Percentiles rank a stretch among this genome's conserved stretches.
phyloP scores from a whole-genome alignment of 2,888 invertebrate genomes.

The Hemithea aestivaria region DNA sequence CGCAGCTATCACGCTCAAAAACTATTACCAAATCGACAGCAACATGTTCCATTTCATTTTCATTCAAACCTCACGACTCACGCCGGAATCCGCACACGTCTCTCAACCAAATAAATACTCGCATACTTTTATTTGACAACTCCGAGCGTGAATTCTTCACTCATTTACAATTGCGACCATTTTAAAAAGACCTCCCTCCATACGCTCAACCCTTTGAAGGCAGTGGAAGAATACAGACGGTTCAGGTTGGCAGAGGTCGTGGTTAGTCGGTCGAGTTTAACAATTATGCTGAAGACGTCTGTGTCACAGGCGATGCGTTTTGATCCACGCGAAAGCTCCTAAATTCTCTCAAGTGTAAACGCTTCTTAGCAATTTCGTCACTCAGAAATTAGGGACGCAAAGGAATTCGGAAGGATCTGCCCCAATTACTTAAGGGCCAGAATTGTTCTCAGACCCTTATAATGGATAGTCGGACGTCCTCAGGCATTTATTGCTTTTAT shows the following conservation, averaged over 20 bases:
- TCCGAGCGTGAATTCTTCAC: slow-evolving; percentile 17
- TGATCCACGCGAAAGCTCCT: slow-evolving; percentile 7
- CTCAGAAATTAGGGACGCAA: slow-evolving; percentile 24
- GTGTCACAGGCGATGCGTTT: slow-evolving; percentile 7
- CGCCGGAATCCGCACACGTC: no score
- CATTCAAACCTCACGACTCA: no score
- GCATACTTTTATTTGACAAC: no score
- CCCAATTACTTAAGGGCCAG: slow-evolving; percentile 27
- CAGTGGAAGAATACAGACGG: background rate
- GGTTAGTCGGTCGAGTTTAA: slow-evolving; percentile 3
- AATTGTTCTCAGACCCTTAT: slow-evolving; percentile 24
- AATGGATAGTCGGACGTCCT: slow-evolving; percentile 22
- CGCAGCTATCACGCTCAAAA: no score
- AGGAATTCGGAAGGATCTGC: slow-evolving; percentile 23
- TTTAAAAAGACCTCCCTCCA: slow-evolving; percentile 8
- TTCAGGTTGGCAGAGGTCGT: slow-evolving; percentile 1
- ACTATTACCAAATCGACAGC: no score
- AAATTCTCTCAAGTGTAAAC: slow-evolving; percentile 12
- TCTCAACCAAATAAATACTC: no score
- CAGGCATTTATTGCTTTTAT: slow-evolving; percentile 15
- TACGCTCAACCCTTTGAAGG: slow-evolving; percentile 7
- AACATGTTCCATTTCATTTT: no score
- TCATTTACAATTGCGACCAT: slow-evolving; percentile 11
- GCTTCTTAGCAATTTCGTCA: slow-evolving; percentile 24
- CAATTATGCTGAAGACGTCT: slow-evolving; percentile 7